phyloP scores from a whole-genome alignment of 2,797 vertebrate genomes.

The Crocodylus rhombifer region DNA sequence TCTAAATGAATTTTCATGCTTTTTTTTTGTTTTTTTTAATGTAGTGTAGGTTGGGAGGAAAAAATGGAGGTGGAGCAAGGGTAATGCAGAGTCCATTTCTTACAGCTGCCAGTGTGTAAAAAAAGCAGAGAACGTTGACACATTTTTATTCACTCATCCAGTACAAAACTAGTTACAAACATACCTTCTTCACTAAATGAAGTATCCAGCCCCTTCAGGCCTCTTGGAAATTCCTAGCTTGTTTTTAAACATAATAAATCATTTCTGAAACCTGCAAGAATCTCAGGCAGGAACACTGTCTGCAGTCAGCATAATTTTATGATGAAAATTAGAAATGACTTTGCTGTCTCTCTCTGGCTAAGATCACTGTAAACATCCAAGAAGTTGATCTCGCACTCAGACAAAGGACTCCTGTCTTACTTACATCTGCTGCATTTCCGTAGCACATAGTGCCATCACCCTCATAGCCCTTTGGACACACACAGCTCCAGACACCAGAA shows the following conservation, averaged over 20 bases:
- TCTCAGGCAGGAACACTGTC: background rate
- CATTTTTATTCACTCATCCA: background rate
- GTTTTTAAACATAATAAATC: background rate
- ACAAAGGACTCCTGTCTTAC: background rate
- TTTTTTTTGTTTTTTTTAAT: background rate
- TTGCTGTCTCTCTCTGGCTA: background rate
- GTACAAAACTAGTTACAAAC: background rate
- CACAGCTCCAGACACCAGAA: constrained; percentile 86
- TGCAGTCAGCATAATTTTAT: background rate
- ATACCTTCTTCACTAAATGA: background rate
- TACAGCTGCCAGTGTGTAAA: too few species aligned
- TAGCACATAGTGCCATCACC: constrained; percentile 90
- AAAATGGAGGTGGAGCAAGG: background rate
- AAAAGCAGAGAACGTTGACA: background rate
- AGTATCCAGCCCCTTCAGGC: background rate
- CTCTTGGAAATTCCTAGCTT: background rate
- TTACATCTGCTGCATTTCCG: constrained; percentile 86
- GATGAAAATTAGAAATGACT: background rate
- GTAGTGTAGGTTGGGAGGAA: background rate
- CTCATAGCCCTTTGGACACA: constrained; percentile 85
- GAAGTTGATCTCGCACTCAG: background rate
- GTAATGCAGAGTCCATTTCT: too few species aligned
- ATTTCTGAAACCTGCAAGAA: background rate
- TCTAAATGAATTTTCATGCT: background rate
- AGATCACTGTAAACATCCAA: background rate